Conservation (phyloP, 2,113 vertebrate genomes). For the Pseudolaguvia tuberculata region DNA sequence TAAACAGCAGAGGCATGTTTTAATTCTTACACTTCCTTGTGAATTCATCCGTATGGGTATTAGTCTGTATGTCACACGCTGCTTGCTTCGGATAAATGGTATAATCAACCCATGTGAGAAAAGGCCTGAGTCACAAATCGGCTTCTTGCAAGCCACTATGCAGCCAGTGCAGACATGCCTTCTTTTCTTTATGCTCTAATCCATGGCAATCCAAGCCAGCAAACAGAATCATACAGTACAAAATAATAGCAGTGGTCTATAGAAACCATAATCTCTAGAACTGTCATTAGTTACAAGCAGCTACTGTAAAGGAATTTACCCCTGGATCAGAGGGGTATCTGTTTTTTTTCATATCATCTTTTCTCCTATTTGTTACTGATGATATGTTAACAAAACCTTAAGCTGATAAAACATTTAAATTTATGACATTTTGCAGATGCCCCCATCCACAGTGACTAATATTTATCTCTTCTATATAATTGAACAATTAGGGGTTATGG, state of each 20-base stretch:
- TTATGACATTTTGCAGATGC: no score
- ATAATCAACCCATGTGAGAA: conserved; percentile 42
- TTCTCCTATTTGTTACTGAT: neutral
- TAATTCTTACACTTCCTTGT: conserved; percentile 51
- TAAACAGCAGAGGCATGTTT: conserved; percentile 47
- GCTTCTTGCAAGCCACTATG: conserved; percentile 8
- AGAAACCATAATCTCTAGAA: conserved; percentile 5
- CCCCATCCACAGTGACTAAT: no score
- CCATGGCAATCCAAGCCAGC: conserved; percentile 1
- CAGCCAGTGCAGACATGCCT: neutral
- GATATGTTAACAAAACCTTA: conserved; percentile 31
- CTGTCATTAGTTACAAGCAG: conserved; percentile 15
- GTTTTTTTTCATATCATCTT: no score
- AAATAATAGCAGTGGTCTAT: neutral
- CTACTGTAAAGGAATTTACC: conserved; percentile 11
- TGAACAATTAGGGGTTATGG: no score
- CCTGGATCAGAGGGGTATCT: neutral
- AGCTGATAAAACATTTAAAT: conserved; percentile 20
- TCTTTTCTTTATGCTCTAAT: neutral
- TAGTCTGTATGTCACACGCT: conserved; percentile 44
- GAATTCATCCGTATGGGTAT: conserved; percentile 47
- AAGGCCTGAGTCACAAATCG: conserved; percentile 6
- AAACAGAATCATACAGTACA: neutral
- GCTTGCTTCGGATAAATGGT: conserved; percentile 49
- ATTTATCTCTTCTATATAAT: no score